Percentiles rank a stretch among this genome's conserved stretches.
phyloP scores from a whole-genome alignment of 2,113 vertebrate species.

The Damaliscus lunatus region DNA sequence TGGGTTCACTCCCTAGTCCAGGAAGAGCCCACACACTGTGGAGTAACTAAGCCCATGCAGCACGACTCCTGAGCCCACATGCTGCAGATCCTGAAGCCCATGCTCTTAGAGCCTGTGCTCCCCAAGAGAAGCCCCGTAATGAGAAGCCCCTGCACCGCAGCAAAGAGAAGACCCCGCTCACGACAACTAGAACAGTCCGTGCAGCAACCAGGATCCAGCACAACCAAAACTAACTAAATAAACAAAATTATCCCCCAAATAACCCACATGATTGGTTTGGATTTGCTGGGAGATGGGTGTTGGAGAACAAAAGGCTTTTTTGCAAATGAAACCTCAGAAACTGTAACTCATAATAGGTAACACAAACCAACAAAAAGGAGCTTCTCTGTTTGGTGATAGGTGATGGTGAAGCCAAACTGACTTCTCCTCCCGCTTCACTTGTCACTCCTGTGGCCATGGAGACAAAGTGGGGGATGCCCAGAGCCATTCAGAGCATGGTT shows the following conservation, averaged over 20 bases:
- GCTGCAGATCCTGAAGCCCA: not conserved
- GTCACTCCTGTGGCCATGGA: not conserved
- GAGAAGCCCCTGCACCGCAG: not conserved
- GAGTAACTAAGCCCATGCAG: not conserved
- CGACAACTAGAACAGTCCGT: not conserved
- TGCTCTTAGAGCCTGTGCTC: not conserved
- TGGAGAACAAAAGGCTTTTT: not conserved
- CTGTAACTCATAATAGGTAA: not conserved
- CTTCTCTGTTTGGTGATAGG: not conserved
- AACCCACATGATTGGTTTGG: not conserved
- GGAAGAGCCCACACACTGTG: not conserved
- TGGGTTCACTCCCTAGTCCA: accelerated
- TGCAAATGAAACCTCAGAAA: not conserved
- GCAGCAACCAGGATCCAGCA: not conserved
- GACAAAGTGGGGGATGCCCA: not conserved
- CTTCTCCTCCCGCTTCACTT: not conserved
- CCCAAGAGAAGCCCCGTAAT: not conserved
- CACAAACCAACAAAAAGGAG: not conserved
- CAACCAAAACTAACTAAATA: not conserved
- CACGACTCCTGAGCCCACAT: not conserved
- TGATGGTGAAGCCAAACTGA: accelerated
- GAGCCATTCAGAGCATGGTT: accelerated
- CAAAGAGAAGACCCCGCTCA: not conserved
- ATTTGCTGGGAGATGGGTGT: not conserved
- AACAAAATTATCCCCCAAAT: not conserved